Evolutionary conservation across 2,797 vertebrate genomes (phyloP).

Genomic region (Channa striata): DNA sequence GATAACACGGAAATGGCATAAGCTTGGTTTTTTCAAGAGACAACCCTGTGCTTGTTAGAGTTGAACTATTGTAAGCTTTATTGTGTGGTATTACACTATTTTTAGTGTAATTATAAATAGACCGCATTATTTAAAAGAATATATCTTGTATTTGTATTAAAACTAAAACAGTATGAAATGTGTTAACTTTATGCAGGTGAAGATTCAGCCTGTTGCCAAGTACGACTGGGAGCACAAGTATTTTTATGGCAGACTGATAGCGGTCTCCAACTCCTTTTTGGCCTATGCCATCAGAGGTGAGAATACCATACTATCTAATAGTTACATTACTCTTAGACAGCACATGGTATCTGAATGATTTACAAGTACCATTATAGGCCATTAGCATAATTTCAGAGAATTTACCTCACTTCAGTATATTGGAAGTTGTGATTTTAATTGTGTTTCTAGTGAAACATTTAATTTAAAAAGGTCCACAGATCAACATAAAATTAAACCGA

Average conservation of each 20-base stretch:
- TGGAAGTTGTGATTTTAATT: no score
- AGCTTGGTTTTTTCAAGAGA: neutral
- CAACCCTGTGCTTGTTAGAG: neutral
- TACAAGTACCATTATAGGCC: neutral
- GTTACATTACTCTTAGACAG: neutral
- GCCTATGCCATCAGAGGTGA: slow-evolving; percentile 98
- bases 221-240: slow-evolving; percentile 99
- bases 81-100: neutral
- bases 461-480: no score
- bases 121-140: no score
- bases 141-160: no score
- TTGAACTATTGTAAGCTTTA: neutral
- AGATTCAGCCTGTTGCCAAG: slow-evolving; percentile 98
- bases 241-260: slow-evolving; percentile 96
- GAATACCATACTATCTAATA: slow-evolving; percentile 25
- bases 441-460: no score
- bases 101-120: neutral
- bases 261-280: slow-evolving; percentile 96
- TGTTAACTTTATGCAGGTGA: slow-evolving; percentile 86
- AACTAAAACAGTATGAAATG: no score
- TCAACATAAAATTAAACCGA: neutral
- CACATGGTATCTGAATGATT: neutral
- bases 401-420: no score
- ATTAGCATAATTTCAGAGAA: neutral
- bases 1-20: neutral